Conservation (phyloP, 1,140 invertebrate genomes). For the Asbolus verrucosus region DNA sequence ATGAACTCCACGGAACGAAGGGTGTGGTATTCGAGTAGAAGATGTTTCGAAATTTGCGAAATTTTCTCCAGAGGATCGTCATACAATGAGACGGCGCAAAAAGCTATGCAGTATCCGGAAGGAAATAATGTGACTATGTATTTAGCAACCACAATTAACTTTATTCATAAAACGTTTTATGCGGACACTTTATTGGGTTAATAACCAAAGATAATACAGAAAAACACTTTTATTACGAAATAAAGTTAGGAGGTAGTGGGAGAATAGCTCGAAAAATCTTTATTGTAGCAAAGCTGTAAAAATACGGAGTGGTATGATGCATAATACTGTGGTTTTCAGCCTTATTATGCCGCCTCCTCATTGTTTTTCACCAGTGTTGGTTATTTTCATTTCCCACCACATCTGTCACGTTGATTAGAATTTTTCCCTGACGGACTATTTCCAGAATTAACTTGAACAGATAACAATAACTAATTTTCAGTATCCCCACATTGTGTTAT, state of each 20-base stretch:
- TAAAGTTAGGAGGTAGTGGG: background rate
- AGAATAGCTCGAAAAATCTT: background rate
- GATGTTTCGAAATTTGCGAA: too few relatives aligned
- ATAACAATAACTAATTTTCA: background rate
- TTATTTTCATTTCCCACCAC: background rate
- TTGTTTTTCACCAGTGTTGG: too few relatives aligned
- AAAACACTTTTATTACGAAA: conserved; percentile 1
- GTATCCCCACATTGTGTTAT: background rate
- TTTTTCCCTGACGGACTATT: background rate
- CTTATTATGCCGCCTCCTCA: background rate
- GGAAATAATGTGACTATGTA: too few relatives aligned
- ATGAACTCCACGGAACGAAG: too few relatives aligned
- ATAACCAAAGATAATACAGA: background rate
- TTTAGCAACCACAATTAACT: background rate
- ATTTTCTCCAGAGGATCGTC: too few relatives aligned
- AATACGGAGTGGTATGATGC: background rate
- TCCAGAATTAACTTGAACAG: background rate
- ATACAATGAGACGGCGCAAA: too few relatives aligned
- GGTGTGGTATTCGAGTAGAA: too few relatives aligned
- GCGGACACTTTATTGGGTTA: background rate
- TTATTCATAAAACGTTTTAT: background rate
- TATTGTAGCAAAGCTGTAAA: conserved; percentile 2
- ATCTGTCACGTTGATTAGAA: background rate
- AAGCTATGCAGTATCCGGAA: too few relatives aligned
- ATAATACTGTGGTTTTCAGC: background rate